These are phyloP conservation scores for Calliopsis andreniformis DNA, from an alignment of 1,140 invertebrate genomes.

Conservation along the genomic window DNA sequence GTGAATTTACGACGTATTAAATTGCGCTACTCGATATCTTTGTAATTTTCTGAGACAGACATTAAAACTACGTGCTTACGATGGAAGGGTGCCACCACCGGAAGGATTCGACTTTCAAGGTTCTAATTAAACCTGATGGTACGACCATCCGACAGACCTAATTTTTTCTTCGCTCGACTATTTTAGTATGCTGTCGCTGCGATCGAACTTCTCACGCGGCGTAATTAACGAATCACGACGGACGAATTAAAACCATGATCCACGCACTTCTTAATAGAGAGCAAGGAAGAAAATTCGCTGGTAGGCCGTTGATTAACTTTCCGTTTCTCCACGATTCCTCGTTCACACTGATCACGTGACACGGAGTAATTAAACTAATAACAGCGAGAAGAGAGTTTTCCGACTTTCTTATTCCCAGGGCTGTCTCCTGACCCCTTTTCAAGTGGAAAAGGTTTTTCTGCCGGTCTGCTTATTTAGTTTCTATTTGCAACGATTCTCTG, in stretches of 20 bases:
- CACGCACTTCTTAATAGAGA: neutral
- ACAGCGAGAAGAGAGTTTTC: conserved; percentile 46
- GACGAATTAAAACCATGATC: neutral
- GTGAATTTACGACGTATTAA: conserved; percentile 50
- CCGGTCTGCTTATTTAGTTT: neutral
- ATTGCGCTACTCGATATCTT: conserved; percentile 49
- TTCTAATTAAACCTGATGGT: conserved; percentile 13
- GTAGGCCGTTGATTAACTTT: neutral
- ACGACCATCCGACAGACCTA: neutral
- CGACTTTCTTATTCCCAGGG: conserved; percentile 74
- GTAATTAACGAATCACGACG: neutral
- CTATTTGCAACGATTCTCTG: conserved; percentile 1
- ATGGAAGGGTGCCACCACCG: neutral
- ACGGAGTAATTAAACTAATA: conserved; percentile 71
- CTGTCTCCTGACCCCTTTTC: conserved; percentile 17
- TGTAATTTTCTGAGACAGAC: conserved; percentile 42
- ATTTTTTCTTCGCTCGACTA: neutral
- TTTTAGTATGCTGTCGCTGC: neutral
- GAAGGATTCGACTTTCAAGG: neutral
- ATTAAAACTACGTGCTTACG: conserved; percentile 43
- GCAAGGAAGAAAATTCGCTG: conserved; percentile 3
- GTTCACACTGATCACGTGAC: conserved; percentile 52
- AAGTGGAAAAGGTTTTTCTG: conserved; percentile 41
- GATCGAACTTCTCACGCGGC: neutral
- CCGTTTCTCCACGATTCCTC: conserved; percentile 32